Base-by-base conservation (phyloP, 1,140 invertebrate genomes). In the Drosophila murphyi region DNA sequence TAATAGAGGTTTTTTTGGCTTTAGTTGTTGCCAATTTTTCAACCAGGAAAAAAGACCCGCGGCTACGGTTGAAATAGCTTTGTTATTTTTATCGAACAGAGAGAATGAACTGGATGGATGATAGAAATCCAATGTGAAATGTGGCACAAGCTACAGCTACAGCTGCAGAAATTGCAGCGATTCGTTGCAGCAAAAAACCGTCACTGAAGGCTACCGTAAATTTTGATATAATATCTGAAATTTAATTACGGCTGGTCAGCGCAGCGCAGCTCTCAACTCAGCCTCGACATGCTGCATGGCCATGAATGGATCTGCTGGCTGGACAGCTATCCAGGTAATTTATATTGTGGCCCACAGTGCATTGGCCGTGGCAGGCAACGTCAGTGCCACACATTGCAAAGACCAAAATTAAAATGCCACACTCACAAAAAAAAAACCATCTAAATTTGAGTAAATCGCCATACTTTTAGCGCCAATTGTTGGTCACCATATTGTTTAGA, bases 221-320 rank as follows among this genome's bases (percentile, higher is more conserved):
- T 89, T 88, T 64, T 89, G 85, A 78, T 83, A 80, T 83, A 88
- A 83, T 83, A 78, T 74, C 86, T 50, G 69, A 89, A 89, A 88
- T 88, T 88, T 88, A 88, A 88, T 89, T 89, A 89, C 82, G 65
- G 29, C 31, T 57, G 52, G 45, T 45, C 68, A 37, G 71, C 51
- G n/a, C 41, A 10, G 39, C 39, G 74, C 57, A 74, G 73, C 71
- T 72, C 76, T 71, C 80, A 78, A 73, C 81, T 78, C 77, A 61
- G 47, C 62, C 55, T 62, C 72, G 70, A 72, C 70, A 74, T 60
- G 52, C 57, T 67, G 47, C 45, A 37, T 35, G 62, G 34, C 12
- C 57, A 37, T 37, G 32, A 35, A 43, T 35, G 32, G 45, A 43
- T 32, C 52, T 29, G 60, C 35, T 12, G 48, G 34, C 60, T 37